Conservation (phyloP, 2,888 invertebrate genomes). For the Aphidoletes aphidimyza region DNA sequence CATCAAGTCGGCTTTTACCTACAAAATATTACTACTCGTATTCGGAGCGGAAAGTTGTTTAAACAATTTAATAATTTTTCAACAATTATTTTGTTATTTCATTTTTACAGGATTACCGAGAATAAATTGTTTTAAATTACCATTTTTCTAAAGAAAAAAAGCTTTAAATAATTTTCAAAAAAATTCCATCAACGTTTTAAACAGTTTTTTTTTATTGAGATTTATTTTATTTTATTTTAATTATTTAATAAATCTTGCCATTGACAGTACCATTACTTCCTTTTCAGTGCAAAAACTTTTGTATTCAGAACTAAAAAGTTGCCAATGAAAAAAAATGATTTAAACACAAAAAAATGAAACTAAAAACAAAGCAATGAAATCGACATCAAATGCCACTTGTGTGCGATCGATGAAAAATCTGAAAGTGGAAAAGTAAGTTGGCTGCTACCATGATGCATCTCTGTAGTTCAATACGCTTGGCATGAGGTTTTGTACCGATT, state of each 20-base stretch:
- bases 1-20: neutral
- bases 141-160: neutral
- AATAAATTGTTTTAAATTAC: neutral
- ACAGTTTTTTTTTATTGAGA: no score
- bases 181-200: no score
- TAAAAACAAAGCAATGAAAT: neutral
- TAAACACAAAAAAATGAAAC: neutral
- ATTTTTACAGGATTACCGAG: no score
- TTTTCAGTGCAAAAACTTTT: neutral
- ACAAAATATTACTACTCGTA: neutral
- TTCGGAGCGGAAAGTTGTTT: neutral
- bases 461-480: no score
- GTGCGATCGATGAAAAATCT: neutral
- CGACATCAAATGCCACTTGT: neutral
- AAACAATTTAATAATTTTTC: neutral
- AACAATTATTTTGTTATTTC: no score
- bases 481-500: neutral
- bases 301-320: neutral
- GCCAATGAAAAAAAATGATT: no score
- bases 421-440: constrained; percentile 18
- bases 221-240: no score
- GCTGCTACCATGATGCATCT: neutral
- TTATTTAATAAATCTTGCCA: no score
- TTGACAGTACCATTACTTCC: neutral
- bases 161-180: neutral